Base-by-base conservation (phyloP, 2,797 vertebrate species). In the Melanotaenia maccullochi region DNA sequence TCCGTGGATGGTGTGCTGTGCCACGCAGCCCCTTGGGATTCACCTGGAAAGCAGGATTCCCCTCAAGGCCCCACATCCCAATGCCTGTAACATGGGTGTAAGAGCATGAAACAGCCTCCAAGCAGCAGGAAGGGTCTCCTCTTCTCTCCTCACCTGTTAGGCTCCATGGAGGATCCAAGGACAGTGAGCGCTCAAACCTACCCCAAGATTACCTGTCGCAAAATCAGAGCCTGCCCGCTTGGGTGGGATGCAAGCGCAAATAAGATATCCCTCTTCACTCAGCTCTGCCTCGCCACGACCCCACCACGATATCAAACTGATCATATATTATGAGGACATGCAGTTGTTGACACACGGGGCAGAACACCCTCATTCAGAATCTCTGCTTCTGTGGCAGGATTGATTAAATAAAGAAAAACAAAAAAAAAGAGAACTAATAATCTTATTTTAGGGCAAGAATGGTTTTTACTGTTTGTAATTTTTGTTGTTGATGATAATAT, bases 381-480 rank as follows among this genome's bases (percentile, higher is more conserved):
- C 84, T 87, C 83, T 85, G 74, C 79, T 86, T 84, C 77, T 88
- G 86, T 89, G 75, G 72, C 65, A 68, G 69, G 54, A 71, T 85
- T 60, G 61, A 47, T 71, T 33, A 9, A 16, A 55, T 49, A 73
- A 79, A 86, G 49, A 74, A 79, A 87, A 20, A 79, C 85, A 13
- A 79, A 87, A 16, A 44, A 78, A 87, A 78, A 69, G 28, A 85
- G 86, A 90, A 93, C 89, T 92, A 78, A 81, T 85, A 76, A 87
- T 86, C 47, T 86, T 84, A 88, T 86, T 85, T 85, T 89, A 84
- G 89, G 87, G 85, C 84, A 87, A 90, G 71, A 83, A 89, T 76
- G 71, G 81, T 91, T 92, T 95, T 92, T 30, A 56, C 86, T 90
- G 82, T 94, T 88, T 93, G 82, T 93, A 87, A 91, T 91, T 82